Conservation (phyloP, 2,797 vertebrate species). For the Holocentrus rufus region DNA sequence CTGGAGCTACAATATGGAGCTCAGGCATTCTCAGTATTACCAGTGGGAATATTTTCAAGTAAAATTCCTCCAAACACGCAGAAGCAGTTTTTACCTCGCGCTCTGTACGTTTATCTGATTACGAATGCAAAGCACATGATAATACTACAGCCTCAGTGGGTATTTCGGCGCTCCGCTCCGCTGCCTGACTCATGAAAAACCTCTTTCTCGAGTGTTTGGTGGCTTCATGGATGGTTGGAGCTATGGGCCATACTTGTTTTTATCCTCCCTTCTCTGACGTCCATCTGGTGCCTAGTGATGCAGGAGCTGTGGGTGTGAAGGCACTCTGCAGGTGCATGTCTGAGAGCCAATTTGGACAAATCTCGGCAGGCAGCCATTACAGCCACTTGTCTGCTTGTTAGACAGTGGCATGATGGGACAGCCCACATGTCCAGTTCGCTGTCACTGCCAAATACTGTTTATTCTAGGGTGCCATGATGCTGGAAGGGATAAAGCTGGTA, state of each 20-base stretch:
- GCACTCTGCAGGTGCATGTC: slow-evolving; percentile 61
- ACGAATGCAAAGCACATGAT: slow-evolving; percentile 58
- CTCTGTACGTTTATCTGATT: slow-evolving; percentile 54
- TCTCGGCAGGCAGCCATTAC: slow-evolving; percentile 59
- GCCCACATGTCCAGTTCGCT: slow-evolving; percentile 38
- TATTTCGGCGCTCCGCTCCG: slow-evolving; percentile 29
- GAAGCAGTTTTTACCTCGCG: background rate
- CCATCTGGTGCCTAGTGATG: slow-evolving; percentile 60
- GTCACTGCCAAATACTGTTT: slow-evolving; percentile 60
- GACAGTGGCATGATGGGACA: slow-evolving; percentile 44
- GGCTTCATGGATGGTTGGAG: slow-evolving; percentile 44
- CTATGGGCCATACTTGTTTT: slow-evolving; percentile 35
- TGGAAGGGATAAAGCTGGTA: slow-evolving; percentile 27
- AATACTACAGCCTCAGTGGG: slow-evolving; percentile 33
- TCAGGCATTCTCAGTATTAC: slow-evolving; percentile 39
- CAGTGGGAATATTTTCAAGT: slow-evolving; percentile 1
- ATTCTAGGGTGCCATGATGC: slow-evolving; percentile 47
- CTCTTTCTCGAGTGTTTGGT: slow-evolving; percentile 22
- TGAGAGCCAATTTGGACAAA: slow-evolving; percentile 59
- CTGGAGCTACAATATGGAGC: slow-evolving; percentile 25
- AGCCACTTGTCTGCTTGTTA: slow-evolving; percentile 65
- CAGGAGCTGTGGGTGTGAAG: slow-evolving; percentile 50
- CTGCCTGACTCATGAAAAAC: slow-evolving; percentile 29
- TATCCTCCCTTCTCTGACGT: slow-evolving; percentile 25
- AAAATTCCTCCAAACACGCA: slow-evolving; percentile 14